phyloP scores from a whole-genome alignment of 2,888 invertebrate species.

The Oscheius sp. region DNA sequence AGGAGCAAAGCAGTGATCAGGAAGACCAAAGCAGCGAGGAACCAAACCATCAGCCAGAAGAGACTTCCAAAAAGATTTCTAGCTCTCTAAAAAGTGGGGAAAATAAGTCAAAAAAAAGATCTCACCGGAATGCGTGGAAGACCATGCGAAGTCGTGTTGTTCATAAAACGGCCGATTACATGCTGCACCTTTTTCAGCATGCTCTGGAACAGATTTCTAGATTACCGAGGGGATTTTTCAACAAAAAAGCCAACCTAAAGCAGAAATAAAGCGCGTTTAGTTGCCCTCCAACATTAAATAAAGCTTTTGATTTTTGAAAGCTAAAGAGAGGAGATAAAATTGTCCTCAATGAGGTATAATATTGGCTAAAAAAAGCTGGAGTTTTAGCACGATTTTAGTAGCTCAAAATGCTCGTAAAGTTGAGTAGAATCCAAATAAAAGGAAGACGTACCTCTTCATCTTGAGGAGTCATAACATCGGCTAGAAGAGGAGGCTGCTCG shows the following conservation, averaged over 20 bases:
- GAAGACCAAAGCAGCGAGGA: constrained; percentile 3
- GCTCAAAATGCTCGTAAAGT: not conserved
- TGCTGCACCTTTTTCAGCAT: not conserved
- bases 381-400: not conserved
- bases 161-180: constrained; percentile 35
- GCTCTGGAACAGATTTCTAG: not conserved
- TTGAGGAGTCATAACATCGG: constrained; percentile 1
- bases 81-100: constrained; percentile 10
- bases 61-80: constrained; percentile 12
- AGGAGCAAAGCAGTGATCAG: not conserved
- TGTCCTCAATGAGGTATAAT: not conserved
- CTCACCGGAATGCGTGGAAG: constrained; percentile 38
- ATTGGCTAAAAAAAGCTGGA: not conserved
- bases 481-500: not conserved
- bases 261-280: too few species aligned
- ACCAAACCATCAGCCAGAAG: constrained; percentile 26
- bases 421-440: not conserved
- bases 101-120: not conserved
- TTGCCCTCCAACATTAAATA: too few species aligned
- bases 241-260: too few species aligned
- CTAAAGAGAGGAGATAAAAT: too few species aligned
- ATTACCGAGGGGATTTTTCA: too few species aligned
- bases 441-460: constrained; percentile 1
- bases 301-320: too few species aligned
- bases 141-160: constrained; percentile 51